Percentiles rank a stretch among this genome's conserved stretches.
Evolutionary conservation across 1,140 invertebrate genomes (phyloP).

Genomic region (Spodoptera frugiperda): DNA sequence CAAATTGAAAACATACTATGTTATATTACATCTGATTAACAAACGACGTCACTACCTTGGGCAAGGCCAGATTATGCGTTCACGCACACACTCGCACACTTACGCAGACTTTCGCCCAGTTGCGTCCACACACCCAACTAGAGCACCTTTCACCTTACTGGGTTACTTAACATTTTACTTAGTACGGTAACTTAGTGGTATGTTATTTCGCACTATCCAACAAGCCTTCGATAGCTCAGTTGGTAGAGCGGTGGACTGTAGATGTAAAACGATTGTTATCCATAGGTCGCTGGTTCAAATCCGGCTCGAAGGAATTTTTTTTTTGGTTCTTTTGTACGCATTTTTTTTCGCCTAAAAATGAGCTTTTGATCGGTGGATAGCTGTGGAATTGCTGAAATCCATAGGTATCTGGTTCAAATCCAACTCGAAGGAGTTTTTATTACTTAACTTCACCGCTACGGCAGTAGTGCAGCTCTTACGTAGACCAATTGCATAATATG

Average conservation of each 20-base stretch:
- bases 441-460: background rate
- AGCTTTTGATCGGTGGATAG: no score
- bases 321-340: no score
- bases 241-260: slow-evolving; percentile 85
- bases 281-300: slow-evolving; percentile 86
- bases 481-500: slow-evolving; percentile 18
- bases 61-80: slow-evolving; percentile 15
- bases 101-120: slow-evolving; percentile 9
- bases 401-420: no score
- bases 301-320: slow-evolving; percentile 72
- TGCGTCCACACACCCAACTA: background rate
- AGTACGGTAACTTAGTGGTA: background rate
- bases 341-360: no score
- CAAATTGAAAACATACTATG: no score
- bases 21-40: background rate
- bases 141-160: slow-evolving; percentile 24
- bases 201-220: background rate
- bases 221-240: slow-evolving; percentile 57
- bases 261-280: slow-evolving; percentile 67
- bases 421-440: no score
- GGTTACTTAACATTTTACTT: slow-evolving; percentile 10
- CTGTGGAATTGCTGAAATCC: no score
- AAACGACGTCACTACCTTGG: background rate
- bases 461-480: slow-evolving; percentile 33
- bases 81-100: slow-evolving; percentile 11